These are phyloP conservation scores for Volucella bombylans DNA, from an alignment of 2,888 invertebrate species.

Conservation along the genomic window DNA sequence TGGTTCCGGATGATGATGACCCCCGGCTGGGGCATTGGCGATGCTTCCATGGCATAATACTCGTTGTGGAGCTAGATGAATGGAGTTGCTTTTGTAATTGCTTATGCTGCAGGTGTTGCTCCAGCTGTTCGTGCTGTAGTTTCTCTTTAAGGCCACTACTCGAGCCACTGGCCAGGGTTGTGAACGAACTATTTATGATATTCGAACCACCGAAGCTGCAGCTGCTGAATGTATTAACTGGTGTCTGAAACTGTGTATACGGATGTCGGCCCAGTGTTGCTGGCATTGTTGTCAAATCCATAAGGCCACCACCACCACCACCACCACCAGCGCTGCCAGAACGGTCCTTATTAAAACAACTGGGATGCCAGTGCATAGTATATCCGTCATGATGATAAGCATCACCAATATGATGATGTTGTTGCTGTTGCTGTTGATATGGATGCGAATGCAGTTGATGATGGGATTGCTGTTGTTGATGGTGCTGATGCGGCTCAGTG, in stretches of 20 bases:
- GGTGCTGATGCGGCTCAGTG: slow-evolving; percentile 76
- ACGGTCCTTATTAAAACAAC: slow-evolving; percentile 63
- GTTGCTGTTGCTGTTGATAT: slow-evolving; percentile 74
- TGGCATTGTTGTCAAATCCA: slow-evolving; percentile 64
- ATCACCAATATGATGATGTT: slow-evolving; percentile 47
- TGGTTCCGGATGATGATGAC: slow-evolving; percentile 82
- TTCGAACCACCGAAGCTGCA: slow-evolving; percentile 75
- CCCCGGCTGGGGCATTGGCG: slow-evolving; percentile 82
- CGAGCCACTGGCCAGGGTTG: slow-evolving; percentile 78
- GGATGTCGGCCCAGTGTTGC: slow-evolving; percentile 76
- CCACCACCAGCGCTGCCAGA: slow-evolving; percentile 33
- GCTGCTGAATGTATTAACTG: slow-evolving; percentile 73
- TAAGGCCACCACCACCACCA: slow-evolving; percentile 40
- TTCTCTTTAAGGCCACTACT: slow-evolving; percentile 81
- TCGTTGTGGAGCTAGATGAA: slow-evolving; percentile 78
- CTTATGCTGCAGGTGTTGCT: slow-evolving; percentile 74
- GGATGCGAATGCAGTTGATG: slow-evolving; percentile 74
- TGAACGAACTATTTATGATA: slow-evolving; percentile 77
- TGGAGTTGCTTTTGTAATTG: slow-evolving; percentile 79
- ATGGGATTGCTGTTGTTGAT: slow-evolving; percentile 74
- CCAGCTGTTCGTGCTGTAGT: slow-evolving; percentile 77
- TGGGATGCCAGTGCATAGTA: slow-evolving; percentile 69
- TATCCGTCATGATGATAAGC: slow-evolving; percentile 64
- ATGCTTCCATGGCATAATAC: slow-evolving; percentile 82
- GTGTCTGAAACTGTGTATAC: slow-evolving; percentile 79